Evolutionary conservation across 2,797 vertebrate species (phyloP).

Genomic region (Phaenicophaeus curvirostris): DNA sequence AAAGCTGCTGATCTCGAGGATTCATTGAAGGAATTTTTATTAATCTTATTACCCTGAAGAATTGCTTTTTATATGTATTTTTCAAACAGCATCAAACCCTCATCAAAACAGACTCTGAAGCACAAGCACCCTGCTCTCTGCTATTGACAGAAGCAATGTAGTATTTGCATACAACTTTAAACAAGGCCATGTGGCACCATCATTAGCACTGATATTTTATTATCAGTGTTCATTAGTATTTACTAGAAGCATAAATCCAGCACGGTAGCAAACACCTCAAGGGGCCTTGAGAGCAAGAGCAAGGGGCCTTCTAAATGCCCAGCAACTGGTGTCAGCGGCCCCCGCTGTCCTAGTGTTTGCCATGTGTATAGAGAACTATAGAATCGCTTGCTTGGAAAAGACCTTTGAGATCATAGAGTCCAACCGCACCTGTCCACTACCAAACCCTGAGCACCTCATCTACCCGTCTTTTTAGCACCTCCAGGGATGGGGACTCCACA

Average conservation of each 20-base stretch:
- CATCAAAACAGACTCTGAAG: slow-evolving; percentile 18
- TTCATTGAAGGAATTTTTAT: slow-evolving; percentile 63
- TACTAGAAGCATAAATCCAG: neutral
- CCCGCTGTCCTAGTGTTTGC: neutral
- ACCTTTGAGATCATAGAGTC: too few species aligned
- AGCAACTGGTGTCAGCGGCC: neutral
- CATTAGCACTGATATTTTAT: neutral
- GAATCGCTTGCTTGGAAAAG: too few species aligned
- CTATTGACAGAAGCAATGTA: neutral
- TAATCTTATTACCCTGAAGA: slow-evolving; percentile 68
- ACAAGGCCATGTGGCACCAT: neutral
- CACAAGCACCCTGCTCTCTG: neutral
- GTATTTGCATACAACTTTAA: slow-evolving; percentile 7
- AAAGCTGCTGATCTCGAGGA: slow-evolving; percentile 51
- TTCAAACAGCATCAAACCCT: slow-evolving; percentile 48
- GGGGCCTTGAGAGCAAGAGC: too few species aligned
- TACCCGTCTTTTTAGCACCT: too few species aligned
- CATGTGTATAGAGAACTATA: too few species aligned
- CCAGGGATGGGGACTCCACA: too few species aligned
- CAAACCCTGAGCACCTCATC: too few species aligned
- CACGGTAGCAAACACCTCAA: neutral
- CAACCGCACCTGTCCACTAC: too few species aligned
- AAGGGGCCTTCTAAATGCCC: neutral
- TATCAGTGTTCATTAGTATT: neutral
- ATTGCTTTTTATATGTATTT: slow-evolving; percentile 54